A percentile compares a stretch with the other conserved stretches of the same genome.
phyloP scores from a whole-genome alignment of 2,888 invertebrate genomes.

The Drosophila mercatorum region DNA sequence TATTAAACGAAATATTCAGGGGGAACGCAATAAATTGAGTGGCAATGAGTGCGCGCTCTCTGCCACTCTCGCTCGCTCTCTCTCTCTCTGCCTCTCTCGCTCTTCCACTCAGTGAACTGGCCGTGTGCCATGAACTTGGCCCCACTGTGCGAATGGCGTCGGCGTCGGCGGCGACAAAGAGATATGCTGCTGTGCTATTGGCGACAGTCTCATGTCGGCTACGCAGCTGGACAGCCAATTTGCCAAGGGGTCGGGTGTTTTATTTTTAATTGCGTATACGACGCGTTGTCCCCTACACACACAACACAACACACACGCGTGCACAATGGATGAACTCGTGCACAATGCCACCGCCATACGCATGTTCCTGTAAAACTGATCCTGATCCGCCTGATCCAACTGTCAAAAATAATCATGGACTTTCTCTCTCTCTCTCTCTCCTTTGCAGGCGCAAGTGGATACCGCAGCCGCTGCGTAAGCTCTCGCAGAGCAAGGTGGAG shows the following conservation, averaged over 20 bases:
- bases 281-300: slow-evolving; percentile 16
- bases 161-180: slow-evolving; percentile 27
- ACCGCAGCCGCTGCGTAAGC: slow-evolving; percentile 93
- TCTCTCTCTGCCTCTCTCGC: background rate
- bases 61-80: background rate
- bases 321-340: slow-evolving; percentile 58
- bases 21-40: slow-evolving; percentile 42
- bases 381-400: background rate
- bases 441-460: slow-evolving; percentile 93
- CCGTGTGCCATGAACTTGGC: slow-evolving; percentile 64
- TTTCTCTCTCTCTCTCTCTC: slow-evolving; percentile 1
- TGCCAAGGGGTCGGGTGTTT: slow-evolving; percentile 37
- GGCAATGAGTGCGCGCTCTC: slow-evolving; percentile 37
- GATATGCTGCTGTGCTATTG: slow-evolving; percentile 58
- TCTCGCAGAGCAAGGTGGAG: slow-evolving; percentile 94
- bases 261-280: slow-evolving; percentile 47
- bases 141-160: slow-evolving; percentile 57
- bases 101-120: slow-evolving; percentile 20
- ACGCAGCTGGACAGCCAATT: slow-evolving; percentile 74
- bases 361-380: slow-evolving; percentile 54
- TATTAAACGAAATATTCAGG: slow-evolving; percentile 16
- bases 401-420: background rate
- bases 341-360: slow-evolving; percentile 58
- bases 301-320: background rate
- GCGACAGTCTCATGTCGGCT: slow-evolving; percentile 73